These are phyloP conservation scores for Nebria salina DNA, from an alignment of 2,888 invertebrate genomes.

Conservation along the genomic window DNA sequence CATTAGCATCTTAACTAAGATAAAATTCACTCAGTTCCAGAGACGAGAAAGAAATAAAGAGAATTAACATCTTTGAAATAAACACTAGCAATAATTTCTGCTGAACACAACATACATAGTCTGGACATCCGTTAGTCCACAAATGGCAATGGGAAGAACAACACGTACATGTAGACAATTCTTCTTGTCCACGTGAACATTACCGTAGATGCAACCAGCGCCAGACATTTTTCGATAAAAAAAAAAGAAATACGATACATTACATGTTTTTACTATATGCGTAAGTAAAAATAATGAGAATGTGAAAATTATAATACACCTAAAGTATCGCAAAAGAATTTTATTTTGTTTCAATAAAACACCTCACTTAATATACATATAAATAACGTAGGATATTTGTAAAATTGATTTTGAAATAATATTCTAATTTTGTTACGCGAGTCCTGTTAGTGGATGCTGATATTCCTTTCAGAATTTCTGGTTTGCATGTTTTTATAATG, in stretches of 20 bases:
- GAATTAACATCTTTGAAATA: not conserved
- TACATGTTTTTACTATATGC: too few relatives aligned
- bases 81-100: not conserved
- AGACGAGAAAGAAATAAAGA: not conserved
- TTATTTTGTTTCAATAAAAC: too few relatives aligned
- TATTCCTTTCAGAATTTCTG: slow-evolving; percentile 17
- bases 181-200: not conserved
- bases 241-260: not conserved
- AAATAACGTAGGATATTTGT: too few relatives aligned
- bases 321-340: too few relatives aligned
- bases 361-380: too few relatives aligned
- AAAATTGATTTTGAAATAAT: too few relatives aligned
- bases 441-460: too few relatives aligned
- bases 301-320: too few relatives aligned
- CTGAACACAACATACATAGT: not conserved
- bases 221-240: not conserved
- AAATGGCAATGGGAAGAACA: not conserved
- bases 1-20: not conserved
- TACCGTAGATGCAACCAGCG: not conserved
- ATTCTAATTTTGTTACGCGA: too few relatives aligned
- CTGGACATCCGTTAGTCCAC: not conserved
- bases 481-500: slow-evolving; percentile 42
- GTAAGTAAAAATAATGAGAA: too few relatives aligned
- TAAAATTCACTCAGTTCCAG: not conserved
- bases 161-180: not conserved